Base-by-base conservation (phyloP, 2,888 invertebrate genomes). In the Eristalinus aeneus region DNA sequence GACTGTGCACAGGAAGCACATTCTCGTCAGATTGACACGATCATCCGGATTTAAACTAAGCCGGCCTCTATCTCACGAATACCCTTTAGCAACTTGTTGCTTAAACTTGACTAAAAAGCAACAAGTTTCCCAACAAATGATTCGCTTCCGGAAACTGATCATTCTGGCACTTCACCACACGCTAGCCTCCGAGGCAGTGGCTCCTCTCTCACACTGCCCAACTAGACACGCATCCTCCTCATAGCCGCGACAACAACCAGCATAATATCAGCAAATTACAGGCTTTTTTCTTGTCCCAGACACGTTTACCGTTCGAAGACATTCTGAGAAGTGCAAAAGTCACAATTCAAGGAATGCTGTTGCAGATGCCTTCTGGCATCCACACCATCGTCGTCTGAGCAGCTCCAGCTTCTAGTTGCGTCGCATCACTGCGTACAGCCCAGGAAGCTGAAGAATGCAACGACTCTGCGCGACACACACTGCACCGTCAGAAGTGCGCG, bases 271-370 rank as follows among this genome's bases (percentile, higher is more conserved):
- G n/a, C 75, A 81, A 85, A 85, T 85, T 76, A 85, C 81, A 81
- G 58, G 58, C 72, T 73, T 68, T 68, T 34, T 53, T 60, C 76
- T 69, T 69, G 78, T 31, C 16, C 68, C 82, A 86, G 81, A 65
- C 85, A 72, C 34, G 69, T 60, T 69, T 86, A 86, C 82, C 77
- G 85, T 86, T 81, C 54, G 46, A 31, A 56, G 71, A 82, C 86
- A 77, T 86, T 86, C 86, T 74, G 82, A 46, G 86, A 78, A 86
- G 82, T 86, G 86, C 86, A 86, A 82, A 86, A 78, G 86, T 86
- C 82, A 86, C 77, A 78, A 86, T 71, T 60, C 56, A 39, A 71
- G 73, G 77, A 82, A 86, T 82, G 77, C 34, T 73, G 72, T 10
- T 76, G 46, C 63, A 56, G 56, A 56, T 46, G 46, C 46, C 46